Evolutionary conservation across 2,797 vertebrate genomes (phyloP), one percentile per base, ranked within the genome.

Genomic region (Lates japonicus): DNA sequence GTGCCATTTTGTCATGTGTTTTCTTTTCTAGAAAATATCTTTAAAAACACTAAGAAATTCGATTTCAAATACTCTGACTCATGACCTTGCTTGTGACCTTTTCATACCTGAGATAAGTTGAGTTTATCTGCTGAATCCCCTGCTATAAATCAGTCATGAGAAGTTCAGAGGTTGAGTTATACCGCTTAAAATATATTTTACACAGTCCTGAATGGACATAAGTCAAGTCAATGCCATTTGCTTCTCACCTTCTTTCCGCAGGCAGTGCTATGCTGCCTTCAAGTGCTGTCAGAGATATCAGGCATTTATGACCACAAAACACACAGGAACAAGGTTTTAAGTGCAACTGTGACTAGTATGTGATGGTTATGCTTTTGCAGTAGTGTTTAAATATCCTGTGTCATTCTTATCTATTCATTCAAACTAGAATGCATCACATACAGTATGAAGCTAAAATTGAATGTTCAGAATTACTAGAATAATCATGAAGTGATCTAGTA

Each of bases 61-160:
- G 0, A 6, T 52, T 51, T 52, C 35, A 54, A 69, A 51, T 41
- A 25, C 25, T 11, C 31, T 66, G 25, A 19, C 58, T 51, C 46
- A 0, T 37, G 57, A 76, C 63, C 35, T 29, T 14, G 72, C 37
- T 5, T 8, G 25, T 71, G 65, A 77, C 74, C 80, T 68, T 57
- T 35, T 72, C 80, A 77, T 83, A 58, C 74, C 77, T 72, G 22
- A 78, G 55, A 62, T 66, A 63, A 55, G 33, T 31, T n/a, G 7
- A 3, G 39, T 65, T 63, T 49, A 12, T 55, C 46, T 70, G 49
- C 58, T 10, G 3, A 59, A 64, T 58, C 33, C 8, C 49, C 0
- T 1, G 60, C 58, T 1, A 31, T 82, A 42, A 82, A 82, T 74
- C 74, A 72, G 37, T 57, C 51, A n/a, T 48, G 39, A 22, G 4